A percentile compares a stretch with the other conserved stretches of the same genome.
These are phyloP conservation scores for Rhabdomys dilectus DNA, from an alignment of 2,113 vertebrate species.

Conservation along the genomic window DNA sequence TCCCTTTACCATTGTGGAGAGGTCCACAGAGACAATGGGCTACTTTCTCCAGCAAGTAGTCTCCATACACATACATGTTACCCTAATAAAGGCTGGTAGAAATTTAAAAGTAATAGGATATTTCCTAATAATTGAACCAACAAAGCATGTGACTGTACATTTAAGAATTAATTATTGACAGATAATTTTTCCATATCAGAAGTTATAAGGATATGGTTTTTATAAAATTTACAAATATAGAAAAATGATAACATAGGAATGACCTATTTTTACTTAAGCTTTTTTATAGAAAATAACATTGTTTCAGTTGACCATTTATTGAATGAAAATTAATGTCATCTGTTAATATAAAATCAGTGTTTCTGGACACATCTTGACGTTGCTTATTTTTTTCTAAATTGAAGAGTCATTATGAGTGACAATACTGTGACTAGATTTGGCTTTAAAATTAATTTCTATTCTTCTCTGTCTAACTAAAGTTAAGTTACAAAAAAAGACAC, in stretches of 20 bases:
- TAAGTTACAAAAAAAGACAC: not conserved
- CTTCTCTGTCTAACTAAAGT: not conserved
- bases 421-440: not conserved
- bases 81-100: not conserved
- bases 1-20: not conserved
- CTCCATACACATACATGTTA: not conserved
- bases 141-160: constrained; percentile 4
- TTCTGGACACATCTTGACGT: not conserved
- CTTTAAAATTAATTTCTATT: constrained; percentile 18
- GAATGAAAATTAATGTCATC: constrained; percentile 27
- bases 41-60: not conserved
- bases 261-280: not conserved
- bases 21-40: not conserved
- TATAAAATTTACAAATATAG: constrained; percentile 18
- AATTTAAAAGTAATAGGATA: constrained; percentile 43
- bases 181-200: constrained; percentile 32
- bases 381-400: constrained; percentile 10
- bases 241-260: constrained; percentile 36
- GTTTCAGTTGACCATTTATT: constrained; percentile 19
- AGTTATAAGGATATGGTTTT: constrained; percentile 9
- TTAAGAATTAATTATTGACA: constrained; percentile 45
- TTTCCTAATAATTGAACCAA: not conserved
- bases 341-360: not conserved
- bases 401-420: not conserved
- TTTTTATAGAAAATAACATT: constrained; percentile 27